Conservation (phyloP, 2,113 vertebrate genomes). For the Perca schrenkii region DNA sequence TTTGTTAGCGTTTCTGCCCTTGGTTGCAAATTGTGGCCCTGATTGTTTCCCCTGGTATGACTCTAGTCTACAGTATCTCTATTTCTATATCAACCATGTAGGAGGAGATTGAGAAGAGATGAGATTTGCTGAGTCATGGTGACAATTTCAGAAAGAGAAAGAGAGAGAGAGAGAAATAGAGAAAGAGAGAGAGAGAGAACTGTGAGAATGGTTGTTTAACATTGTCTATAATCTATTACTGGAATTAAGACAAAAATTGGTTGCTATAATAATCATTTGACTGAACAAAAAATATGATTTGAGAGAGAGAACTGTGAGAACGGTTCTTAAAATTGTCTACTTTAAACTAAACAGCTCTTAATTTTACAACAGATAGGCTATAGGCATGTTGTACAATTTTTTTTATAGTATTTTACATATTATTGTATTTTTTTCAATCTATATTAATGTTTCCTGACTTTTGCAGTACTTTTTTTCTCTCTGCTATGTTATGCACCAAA, state of each 20-base stretch:
- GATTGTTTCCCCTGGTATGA: too few relatives aligned
- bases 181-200: not conserved
- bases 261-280: too few relatives aligned
- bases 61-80: too few relatives aligned
- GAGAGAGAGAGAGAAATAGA: not conserved
- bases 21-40: too few relatives aligned
- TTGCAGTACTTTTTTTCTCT: not conserved
- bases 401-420: not conserved
- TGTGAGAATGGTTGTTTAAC: not conserved
- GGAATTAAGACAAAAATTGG: not conserved
- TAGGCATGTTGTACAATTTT: not conserved
- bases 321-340: not conserved
- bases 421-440: not conserved
- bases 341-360: too few relatives aligned
- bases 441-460: not conserved
- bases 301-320: not conserved
- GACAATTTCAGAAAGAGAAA: too few relatives aligned
- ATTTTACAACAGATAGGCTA: too few relatives aligned
- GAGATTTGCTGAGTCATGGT: slow-evolving; percentile 42
- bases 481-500: not conserved
- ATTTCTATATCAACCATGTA: too few relatives aligned
- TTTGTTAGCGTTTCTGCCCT: too few relatives aligned
- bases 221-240: not conserved
- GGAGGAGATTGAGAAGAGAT: not conserved
- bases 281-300: too few relatives aligned